Conservation (phyloP, 2,888 invertebrate genomes). For the Lithophane leautieri region DNA sequence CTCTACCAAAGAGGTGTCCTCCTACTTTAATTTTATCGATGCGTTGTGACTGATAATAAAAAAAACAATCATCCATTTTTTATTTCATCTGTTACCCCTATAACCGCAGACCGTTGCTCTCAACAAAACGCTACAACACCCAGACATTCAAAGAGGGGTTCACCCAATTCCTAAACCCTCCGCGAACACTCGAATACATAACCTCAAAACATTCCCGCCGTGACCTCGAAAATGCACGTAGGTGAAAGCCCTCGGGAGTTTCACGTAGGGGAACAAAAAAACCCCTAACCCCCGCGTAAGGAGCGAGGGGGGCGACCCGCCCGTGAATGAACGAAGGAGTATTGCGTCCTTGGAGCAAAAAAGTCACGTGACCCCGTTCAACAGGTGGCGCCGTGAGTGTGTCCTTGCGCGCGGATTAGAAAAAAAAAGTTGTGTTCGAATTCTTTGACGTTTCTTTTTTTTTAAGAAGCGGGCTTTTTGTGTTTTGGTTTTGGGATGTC, state of each 20-base stretch:
- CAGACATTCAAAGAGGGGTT: constrained; percentile 59
- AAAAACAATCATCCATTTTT: not conserved
- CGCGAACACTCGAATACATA: constrained; percentile 83
- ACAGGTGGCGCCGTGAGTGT: constrained; percentile 89
- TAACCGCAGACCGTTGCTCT: not conserved
- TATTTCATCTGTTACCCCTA: too few relatives aligned
- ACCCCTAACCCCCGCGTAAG: constrained; percentile 86
- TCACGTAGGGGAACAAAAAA: constrained; percentile 90
- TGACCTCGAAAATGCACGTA: constrained; percentile 90
- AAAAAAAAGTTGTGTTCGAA: constrained; percentile 75
- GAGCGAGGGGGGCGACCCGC: constrained; percentile 84
- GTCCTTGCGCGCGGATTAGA: constrained; percentile 87
- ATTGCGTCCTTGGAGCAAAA: constrained; percentile 90
- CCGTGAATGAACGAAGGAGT: constrained; percentile 90
- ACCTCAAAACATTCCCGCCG: constrained; percentile 87
- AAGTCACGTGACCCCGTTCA: constrained; percentile 89
- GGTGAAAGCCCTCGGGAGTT: constrained; percentile 89
- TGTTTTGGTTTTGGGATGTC: constrained; percentile 3
- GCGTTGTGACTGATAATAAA: not conserved
- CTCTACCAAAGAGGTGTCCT: not conserved
- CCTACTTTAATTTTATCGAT: not conserved
- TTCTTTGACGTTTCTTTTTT: constrained; percentile 54
- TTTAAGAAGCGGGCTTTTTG: constrained; percentile 31
- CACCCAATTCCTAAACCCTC: constrained; percentile 74
- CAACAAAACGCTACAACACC: not conserved